Evolutionary conservation across 2,113 vertebrate species (phyloP), one percentile per base, ranked within the genome.

Genomic region (Corvus moneduloides): DNA sequence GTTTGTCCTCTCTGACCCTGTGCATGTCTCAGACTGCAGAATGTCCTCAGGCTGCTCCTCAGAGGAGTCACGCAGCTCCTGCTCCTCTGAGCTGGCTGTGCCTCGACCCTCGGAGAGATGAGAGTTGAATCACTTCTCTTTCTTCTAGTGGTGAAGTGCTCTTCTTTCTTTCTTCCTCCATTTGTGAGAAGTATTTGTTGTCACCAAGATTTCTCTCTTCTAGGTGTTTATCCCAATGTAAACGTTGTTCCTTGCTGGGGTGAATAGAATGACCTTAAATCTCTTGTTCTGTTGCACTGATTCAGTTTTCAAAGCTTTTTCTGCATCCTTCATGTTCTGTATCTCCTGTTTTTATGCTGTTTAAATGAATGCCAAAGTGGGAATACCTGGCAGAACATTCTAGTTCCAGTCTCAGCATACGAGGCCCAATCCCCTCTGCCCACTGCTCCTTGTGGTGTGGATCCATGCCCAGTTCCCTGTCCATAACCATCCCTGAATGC

Each of bases 21-120:
- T 43, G 33, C 1, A 0, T 24, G 4, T 27, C 35, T 72, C 4
- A 2, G 73, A 48, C 62, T 69, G 3, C 27, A 13, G 63, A 21
- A 21, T 55, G 46, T 54, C 41, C 39, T 58, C 11, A 2, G 63
- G 63, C 56, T 75, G 4, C 49, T 69, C 32, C 80, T 76, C 51
- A 11, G 41, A 26, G n/a, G 24, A 55, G 64, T 30, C 37, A n/a
- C 4, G 7, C 30, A 55, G 8, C 58, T 67, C 4, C 0, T 64
- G 82, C 62, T 87, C 28, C 61, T 79, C 63, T 68, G 58, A 28
- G 59, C 52, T 13, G 35, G 11, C 44, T n/a, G 2, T 44, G 43
- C 46, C 66, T 27, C 12, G 16, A 26, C 17, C 49, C 75, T 52
- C 17, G 7, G 44, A 15, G 33, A 49, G 21, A 7, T 4, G 17